Base-by-base conservation (phyloP, 2,888 invertebrate genomes). In the Allolobophora icterica region DNA sequence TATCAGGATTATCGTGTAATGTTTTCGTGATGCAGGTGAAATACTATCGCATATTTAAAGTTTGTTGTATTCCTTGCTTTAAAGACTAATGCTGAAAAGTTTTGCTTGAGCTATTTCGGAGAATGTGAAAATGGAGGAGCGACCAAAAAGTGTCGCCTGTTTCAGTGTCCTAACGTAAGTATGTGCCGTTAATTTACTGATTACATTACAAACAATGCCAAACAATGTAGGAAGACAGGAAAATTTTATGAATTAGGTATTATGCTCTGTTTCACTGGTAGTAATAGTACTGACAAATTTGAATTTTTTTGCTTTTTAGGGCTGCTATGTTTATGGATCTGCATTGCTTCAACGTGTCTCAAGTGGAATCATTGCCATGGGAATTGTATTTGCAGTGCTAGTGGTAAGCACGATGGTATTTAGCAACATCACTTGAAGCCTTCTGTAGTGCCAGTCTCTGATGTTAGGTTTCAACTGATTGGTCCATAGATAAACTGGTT, bases 291-390 rank as follows among this genome's bases (percentile, higher is more conserved):
- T 33, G 6, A 84, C 21, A 34, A 35, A 21, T 35, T 84, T 84
- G 33, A 11, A 84, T 52, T 17, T 34, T 8, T 90, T n/a, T 34
- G 15, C 71, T 71, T 58, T 52, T 90, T 58, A 90, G 90, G 90
- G 90, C 30, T 90, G 90, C 35, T 90, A 90, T 19, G 58, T 58
- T 13, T 52, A 58, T 15, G 90, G 90, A 38, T 58, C 71, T 17
- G 1, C 3, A 33, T 71, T 90, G 35, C 90, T 90, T 8, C 71
- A 52, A 33, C 35, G 38, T 30, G 90, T 71, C 34, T 34, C 71
- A 19, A 30, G 52, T 24, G 90, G 71, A n/a, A 24, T 90, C n/a
- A 90, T 90, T 35, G 90, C 90, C 4, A 90, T 90, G 52, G 90
- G 52, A 58, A 58, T 90, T 30, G 19, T 90, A n/a, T 58, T 90